These are phyloP conservation scores for Oedothorax gibbosus DNA, from an alignment of 1,140 invertebrate species.

Conservation along the genomic window DNA sequence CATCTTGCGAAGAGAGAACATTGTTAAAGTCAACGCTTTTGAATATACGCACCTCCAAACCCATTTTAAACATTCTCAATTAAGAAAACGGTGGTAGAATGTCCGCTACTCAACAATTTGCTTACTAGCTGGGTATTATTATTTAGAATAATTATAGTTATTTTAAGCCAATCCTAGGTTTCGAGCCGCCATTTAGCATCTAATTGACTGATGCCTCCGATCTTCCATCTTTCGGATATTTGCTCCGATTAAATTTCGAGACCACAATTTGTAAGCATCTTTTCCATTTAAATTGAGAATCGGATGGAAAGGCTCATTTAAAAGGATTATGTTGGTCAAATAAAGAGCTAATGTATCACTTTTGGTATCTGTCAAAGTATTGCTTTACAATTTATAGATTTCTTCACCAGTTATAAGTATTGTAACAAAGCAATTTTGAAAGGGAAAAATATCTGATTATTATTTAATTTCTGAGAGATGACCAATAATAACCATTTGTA, in stretches of 20 bases:
- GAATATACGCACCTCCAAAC: slow-evolving; percentile 3
- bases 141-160: slow-evolving; percentile 58
- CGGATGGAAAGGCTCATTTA: no score
- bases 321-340: no score
- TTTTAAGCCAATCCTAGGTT: slow-evolving; percentile 40
- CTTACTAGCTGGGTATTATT: slow-evolving; percentile 52
- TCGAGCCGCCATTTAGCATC: slow-evolving; percentile 42
- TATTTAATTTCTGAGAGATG: no score
- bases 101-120: slow-evolving; percentile 40
- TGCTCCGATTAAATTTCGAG: slow-evolving; percentile 23
- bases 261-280: no score
- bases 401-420: no score
- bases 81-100: background rate
- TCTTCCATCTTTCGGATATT: slow-evolving; percentile 35
- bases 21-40: slow-evolving; percentile 31
- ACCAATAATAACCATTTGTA: no score
- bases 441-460: no score
- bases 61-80: background rate
- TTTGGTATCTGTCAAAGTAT: no score
- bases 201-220: slow-evolving; percentile 37
- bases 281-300: no score
- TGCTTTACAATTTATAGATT: no score
- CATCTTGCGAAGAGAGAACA: background rate
- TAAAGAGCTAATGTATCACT: no score
- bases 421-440: no score